A percentile compares a stretch with the other conserved stretches of the same genome.
phyloP scores from a whole-genome alignment of 1,140 invertebrate genomes.

The Hormaphis cornu region DNA sequence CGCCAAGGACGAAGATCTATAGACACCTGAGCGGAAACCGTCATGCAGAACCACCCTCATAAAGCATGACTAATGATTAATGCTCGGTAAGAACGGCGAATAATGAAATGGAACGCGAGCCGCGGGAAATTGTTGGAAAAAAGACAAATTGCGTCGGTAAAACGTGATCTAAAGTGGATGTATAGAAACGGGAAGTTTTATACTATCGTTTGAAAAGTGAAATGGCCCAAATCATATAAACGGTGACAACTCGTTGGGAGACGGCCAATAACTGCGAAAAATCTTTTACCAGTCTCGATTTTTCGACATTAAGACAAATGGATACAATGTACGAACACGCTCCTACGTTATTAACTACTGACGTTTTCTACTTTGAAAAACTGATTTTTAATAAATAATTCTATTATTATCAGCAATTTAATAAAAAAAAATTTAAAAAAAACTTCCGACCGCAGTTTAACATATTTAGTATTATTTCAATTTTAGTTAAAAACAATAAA shows the following conservation, averaged over 20 bases:
- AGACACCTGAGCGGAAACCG: constrained; percentile 4
- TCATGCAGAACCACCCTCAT: constrained; percentile 23
- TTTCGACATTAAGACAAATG: too few relatives aligned
- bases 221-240: constrained; percentile 23
- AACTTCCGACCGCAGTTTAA: too few relatives aligned
- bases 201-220: constrained; percentile 8
- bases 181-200: constrained; percentile 1
- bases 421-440: too few relatives aligned
- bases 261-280: not conserved
- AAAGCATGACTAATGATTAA: constrained; percentile 8
- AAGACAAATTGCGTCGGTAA: constrained; percentile 18
- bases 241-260: constrained; percentile 14
- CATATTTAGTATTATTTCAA: too few relatives aligned
- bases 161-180: constrained; percentile 9
- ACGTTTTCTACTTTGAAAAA: too few relatives aligned
- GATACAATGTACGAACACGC: too few relatives aligned
- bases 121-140: constrained; percentile 15
- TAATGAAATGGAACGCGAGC: constrained; percentile 16
- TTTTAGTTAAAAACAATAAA: too few relatives aligned
- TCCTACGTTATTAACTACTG: too few relatives aligned
- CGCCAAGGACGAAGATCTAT: constrained; percentile 5
- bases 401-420: too few relatives aligned
- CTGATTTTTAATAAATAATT: too few relatives aligned
- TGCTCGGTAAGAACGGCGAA: constrained; percentile 5
- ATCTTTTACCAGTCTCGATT: not conserved